Percentiles rank a stretch among this genome's conserved stretches.
Conservation (phyloP, 2,797 vertebrate species). For the Pantherophis alleghaniensis region DNA sequence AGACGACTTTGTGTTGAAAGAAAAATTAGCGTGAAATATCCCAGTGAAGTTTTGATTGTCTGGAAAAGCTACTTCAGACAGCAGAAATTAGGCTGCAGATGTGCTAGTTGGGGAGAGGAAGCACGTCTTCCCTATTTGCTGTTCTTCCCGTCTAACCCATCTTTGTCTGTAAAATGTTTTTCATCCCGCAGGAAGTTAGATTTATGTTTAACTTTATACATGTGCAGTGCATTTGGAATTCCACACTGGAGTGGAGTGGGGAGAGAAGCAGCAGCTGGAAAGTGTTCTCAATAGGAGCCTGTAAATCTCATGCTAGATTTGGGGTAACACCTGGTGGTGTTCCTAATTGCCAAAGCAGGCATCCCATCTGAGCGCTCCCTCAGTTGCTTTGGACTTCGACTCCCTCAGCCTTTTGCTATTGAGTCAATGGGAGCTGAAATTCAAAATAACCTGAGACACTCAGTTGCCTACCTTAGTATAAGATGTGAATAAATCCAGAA, state of each 20-base stretch:
- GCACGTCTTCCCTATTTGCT: not conserved
- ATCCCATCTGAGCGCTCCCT: not conserved
- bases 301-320: not conserved
- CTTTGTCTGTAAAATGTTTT: not conserved
- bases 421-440: not conserved
- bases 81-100: not conserved
- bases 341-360: not conserved
- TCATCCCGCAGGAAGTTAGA: not conserved
- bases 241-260: not conserved
- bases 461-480: not conserved
- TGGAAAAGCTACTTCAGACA: not conserved
- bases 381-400: not conserved
- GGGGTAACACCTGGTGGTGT: not conserved
- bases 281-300: not conserved
- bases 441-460: not conserved
- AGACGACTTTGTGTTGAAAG: not conserved
- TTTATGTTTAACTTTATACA: not conserved
- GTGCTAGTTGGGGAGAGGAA: not conserved
- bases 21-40: not conserved
- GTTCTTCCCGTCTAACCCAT: not conserved
- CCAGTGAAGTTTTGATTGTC: not conserved
- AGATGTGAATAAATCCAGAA: not conserved
- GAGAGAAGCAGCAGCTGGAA: not conserved
- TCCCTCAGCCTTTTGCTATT: not conserved
- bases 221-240: not conserved